These are phyloP conservation scores for Mythimna pallens DNA, from an alignment of 2,888 invertebrate genomes.

Conservation along the genomic window DNA sequence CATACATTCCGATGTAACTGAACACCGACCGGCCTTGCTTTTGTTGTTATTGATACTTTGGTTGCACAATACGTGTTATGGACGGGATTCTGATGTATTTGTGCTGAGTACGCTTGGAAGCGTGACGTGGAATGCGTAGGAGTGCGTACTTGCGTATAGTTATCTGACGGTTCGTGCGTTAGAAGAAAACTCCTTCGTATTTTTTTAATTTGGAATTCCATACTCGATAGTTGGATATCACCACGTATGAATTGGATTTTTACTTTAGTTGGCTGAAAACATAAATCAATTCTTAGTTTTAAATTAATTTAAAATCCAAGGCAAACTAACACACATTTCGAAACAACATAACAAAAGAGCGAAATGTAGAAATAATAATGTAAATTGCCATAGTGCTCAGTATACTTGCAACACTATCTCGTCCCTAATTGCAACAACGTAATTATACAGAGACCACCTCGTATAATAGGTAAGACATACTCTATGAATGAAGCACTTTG, in stretches of 20 bases:
- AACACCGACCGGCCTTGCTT: conserved; percentile 61
- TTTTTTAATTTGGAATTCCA: conserved; percentile 20
- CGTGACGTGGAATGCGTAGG: conserved; percentile 55
- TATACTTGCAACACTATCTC: conserved; percentile 60
- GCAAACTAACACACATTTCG: conserved; percentile 27
- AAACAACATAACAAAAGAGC: conserved; percentile 38
- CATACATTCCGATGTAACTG: conserved; percentile 59
- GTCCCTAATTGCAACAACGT: conserved; percentile 63
- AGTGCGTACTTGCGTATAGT: conserved; percentile 33
- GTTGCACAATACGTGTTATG: conserved; percentile 64
- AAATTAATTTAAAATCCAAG: conserved; percentile 9
- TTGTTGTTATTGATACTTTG: conserved; percentile 62
- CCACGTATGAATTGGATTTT: not conserved
- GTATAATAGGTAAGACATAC: conserved; percentile 44
- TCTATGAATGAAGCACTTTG: conserved; percentile 47
- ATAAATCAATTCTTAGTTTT: not conserved
- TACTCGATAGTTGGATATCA: not conserved
- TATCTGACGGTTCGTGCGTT: conserved; percentile 53
- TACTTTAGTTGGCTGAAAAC: not conserved
- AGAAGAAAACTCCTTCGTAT: conserved; percentile 30
- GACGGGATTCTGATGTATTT: conserved; percentile 44
- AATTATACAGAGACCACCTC: conserved; percentile 59
- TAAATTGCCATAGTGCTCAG: conserved; percentile 55
- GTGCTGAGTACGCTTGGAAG: conserved; percentile 45
- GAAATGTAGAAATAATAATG: conserved; percentile 44